These are phyloP conservation scores for Circaetus gallicus DNA, from an alignment of 2,113 vertebrate genomes.

Conservation along the genomic window DNA sequence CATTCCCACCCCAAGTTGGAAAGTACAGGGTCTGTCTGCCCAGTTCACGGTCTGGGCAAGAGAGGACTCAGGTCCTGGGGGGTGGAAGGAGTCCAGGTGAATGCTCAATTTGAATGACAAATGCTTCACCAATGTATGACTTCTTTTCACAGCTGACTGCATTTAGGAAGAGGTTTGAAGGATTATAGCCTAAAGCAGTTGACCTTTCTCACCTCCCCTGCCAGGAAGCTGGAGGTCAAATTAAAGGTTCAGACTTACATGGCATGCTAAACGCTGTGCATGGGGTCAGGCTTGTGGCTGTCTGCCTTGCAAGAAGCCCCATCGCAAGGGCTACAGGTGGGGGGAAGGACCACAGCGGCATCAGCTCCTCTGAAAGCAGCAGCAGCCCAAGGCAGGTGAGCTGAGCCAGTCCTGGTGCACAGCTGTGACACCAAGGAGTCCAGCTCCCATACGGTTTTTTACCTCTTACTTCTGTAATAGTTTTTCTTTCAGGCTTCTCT, in stretches of 20 bases:
- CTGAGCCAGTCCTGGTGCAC: background rate
- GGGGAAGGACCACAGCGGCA: background rate
- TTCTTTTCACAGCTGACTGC: background rate
- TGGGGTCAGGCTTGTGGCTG: background rate
- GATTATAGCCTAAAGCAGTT: background rate
- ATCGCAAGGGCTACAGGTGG: background rate
- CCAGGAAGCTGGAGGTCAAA: background rate
- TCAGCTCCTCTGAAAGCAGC: background rate
- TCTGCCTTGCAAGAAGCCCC: background rate
- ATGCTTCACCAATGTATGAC: background rate
- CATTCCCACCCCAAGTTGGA: background rate
- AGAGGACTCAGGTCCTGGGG: background rate
- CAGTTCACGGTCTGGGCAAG: rapidly evolving
- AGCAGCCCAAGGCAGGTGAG: rapidly evolving
- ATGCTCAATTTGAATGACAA: background rate
- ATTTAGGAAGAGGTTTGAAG: background rate
- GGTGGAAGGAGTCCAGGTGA: background rate
- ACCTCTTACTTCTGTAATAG: background rate
- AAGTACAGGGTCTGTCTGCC: background rate
- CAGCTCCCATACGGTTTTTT: background rate
- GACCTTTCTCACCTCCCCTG: background rate
- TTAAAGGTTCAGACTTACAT: background rate
- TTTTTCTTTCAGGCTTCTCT: background rate
- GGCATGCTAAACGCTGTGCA: rapidly evolving
- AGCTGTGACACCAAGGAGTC: background rate